These are phyloP conservation scores for Wasmannia auropunctata DNA, from an alignment of 1,140 invertebrate genomes.

Conservation along the genomic window DNA sequence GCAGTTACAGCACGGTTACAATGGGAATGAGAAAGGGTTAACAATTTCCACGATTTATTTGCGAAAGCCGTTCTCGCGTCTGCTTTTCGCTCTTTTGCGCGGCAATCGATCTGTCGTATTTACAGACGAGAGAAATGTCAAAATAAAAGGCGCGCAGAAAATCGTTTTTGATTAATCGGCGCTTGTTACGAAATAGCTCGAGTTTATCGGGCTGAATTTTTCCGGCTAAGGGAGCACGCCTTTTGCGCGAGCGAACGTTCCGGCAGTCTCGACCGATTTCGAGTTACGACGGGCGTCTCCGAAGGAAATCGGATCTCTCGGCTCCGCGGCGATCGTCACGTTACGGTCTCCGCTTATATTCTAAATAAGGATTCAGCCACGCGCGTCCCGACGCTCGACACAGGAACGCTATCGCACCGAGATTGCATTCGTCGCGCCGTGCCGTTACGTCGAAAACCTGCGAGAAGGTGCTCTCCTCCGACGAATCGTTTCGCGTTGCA, in stretches of 20 bases:
- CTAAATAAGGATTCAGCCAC: conserved; percentile 51
- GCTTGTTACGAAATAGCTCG: conserved; percentile 1
- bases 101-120: not conserved
- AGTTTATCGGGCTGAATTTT: conserved; percentile 26
- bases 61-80: not conserved
- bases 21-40: not conserved
- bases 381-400: conserved; percentile 21
- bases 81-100: not conserved
- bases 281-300: conserved; percentile 14
- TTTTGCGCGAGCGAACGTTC: not conserved
- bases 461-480: not conserved
- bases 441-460: conserved; percentile 5
- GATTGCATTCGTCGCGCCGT: conserved; percentile 40
- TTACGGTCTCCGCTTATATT: conserved; percentile 40
- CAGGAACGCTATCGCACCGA: conserved; percentile 40
- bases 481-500: not conserved
- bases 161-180: conserved; percentile 20
- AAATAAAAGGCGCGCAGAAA: not conserved
- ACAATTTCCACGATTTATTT: not conserved
- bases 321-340: conserved; percentile 15
- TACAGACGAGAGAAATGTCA: not conserved
- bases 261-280: conserved; percentile 33
- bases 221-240: conserved; percentile 7
- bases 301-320: conserved; percentile 15
- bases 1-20: not conserved